Evolutionary conservation across 2,797 vertebrate genomes (phyloP).

Genomic region (Prionace glauca): DNA sequence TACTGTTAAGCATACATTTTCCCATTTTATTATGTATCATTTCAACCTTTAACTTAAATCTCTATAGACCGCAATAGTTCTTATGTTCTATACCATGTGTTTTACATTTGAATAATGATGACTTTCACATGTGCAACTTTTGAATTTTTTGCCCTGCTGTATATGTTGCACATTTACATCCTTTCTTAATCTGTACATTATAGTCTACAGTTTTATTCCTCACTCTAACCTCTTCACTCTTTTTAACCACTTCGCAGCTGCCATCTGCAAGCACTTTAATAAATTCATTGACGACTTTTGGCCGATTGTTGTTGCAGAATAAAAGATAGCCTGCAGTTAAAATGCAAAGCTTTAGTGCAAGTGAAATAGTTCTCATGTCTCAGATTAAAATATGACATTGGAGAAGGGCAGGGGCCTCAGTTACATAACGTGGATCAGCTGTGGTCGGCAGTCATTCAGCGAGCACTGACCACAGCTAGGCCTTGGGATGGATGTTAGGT

Average conservation of each 20-base stretch:
- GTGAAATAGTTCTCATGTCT: not conserved
- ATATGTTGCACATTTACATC: conserved; percentile 7
- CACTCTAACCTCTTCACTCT: not conserved
- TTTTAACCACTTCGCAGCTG: not conserved
- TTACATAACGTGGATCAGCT: not conserved
- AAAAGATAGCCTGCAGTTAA: not conserved
- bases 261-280: not conserved
- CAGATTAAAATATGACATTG: not conserved
- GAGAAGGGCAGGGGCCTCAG: not conserved
- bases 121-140: conserved; percentile 28
- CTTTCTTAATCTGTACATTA: conserved; percentile 21
- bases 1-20: not conserved
- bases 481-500: not conserved
- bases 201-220: not conserved
- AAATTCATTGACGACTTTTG: not conserved
- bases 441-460: not conserved
- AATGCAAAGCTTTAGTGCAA: not conserved
- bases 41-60: conserved; percentile 28
- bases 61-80: conserved; percentile 14
- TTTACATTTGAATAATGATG: conserved; percentile 28
- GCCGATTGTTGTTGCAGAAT: not conserved
- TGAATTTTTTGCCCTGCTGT: conserved; percentile 32
- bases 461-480: not conserved
- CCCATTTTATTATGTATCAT: conserved; percentile 26
- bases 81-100: conserved; percentile 17